These are phyloP conservation scores for Drosophila ohnishii DNA, from an alignment of 1,140 invertebrate genomes.

Conservation along the genomic window DNA sequence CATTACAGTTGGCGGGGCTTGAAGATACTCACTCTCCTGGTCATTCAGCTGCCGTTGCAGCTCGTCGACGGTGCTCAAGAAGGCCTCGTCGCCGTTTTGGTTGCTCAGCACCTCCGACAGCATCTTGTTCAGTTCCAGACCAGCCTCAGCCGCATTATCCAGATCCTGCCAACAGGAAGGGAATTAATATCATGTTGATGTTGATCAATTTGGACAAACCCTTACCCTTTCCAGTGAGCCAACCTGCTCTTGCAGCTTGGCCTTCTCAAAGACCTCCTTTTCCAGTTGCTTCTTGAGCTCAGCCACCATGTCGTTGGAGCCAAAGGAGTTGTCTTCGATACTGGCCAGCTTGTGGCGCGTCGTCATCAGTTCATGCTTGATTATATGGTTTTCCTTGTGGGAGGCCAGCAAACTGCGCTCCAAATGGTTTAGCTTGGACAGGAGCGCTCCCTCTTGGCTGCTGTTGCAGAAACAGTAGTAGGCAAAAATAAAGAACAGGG, in stretches of 20 bases:
- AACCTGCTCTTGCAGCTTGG: conserved; percentile 85
- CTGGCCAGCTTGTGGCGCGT: conserved; percentile 86
- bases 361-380: conserved; percentile 86
- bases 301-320: conserved; percentile 88
- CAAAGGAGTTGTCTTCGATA: conserved; percentile 88
- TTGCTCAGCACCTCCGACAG: conserved; percentile 86
- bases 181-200: neutral
- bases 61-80: conserved; percentile 86
- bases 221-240: conserved; percentile 84
- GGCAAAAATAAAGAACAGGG: conserved; percentile 89
- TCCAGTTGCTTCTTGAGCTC: conserved; percentile 86
- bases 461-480: conserved; percentile 90
- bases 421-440: conserved; percentile 86
- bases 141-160: conserved; percentile 87
- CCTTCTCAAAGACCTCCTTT: conserved; percentile 75
- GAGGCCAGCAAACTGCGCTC: conserved; percentile 83
- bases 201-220: neutral
- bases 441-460: conserved; percentile 86
- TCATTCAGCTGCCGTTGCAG: conserved; percentile 86
- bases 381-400: conserved; percentile 86
- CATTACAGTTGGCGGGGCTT: neutral
- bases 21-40: conserved; percentile 84
- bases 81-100: conserved; percentile 85
- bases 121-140: conserved; percentile 87
- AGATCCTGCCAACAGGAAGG: conserved; percentile 83